Conservation (phyloP, 2,888 invertebrate genomes). For the Drosophila putrida region DNA sequence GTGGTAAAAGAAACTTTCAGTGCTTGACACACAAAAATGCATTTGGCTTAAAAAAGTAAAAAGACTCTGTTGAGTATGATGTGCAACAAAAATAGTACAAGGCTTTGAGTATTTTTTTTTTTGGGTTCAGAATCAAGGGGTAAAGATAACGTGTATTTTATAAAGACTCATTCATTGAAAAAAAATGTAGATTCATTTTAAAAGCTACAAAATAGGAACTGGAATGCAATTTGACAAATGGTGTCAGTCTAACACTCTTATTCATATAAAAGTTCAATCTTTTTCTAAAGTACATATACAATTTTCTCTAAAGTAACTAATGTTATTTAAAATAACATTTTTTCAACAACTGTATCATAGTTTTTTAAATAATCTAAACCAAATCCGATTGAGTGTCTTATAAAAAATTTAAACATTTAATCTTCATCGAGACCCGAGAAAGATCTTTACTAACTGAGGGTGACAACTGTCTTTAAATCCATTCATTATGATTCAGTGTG, state of each 20-base stretch:
- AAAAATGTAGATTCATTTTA: background rate
- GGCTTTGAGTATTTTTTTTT: background rate
- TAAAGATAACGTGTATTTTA: background rate
- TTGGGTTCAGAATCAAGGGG: background rate
- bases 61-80: constrained; percentile 1
- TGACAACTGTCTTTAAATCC: constrained; percentile 1
- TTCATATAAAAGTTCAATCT: no score
- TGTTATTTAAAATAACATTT: no score
- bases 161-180: background rate
- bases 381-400: no score
- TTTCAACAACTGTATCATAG: no score
- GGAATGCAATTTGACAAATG: no score
- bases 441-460: constrained; percentile 29
- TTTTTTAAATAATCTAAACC: no score
- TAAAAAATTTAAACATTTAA: background rate
- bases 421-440: constrained; percentile 10
- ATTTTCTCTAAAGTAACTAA: no score
- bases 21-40: constrained; percentile 31
- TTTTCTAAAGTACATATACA: no score
- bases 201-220: no score
- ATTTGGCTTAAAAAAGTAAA: background rate
- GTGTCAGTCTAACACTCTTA: no score
- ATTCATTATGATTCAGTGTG: constrained; percentile 41
- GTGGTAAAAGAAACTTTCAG: background rate
- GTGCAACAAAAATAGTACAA: background rate